Evolutionary conservation across 1,140 invertebrate genomes (phyloP), one percentile per base, ranked within the genome.

Genomic region (Drosophila persimilis): DNA sequence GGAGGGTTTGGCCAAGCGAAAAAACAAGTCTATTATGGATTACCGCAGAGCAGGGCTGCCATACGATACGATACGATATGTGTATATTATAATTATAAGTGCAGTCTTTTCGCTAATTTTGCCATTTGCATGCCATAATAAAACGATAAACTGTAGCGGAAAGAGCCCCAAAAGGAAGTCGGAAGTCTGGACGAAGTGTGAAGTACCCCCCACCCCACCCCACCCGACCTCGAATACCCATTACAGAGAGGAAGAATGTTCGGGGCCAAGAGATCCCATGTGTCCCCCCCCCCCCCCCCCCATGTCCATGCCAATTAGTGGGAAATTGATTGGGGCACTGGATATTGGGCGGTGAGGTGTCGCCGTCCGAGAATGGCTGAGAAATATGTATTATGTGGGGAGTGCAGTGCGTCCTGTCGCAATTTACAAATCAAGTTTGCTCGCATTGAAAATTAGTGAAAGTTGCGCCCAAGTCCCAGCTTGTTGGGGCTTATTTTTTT

Each of bases 91-190:
- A 83, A 83, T 83, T 83, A 77, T 72, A 83, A 52, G 66, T 73
- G 41, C 51, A 67, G 67, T 69, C 48, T 69, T 57, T 69, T 69
- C 56, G 71, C 78, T 78, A 81, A 88, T 86, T 88, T 83, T 88
- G 59, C 78, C 78, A 86, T 88, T 86, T 86, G 81, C 84, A 74
- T 86, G 78, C 71, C 59, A 65, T 66, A 85, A 81, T 86, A 81
- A 70, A 85, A 56, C 70, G 52, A 78, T 85, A 81, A 86, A 75
- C 62, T 67, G 50, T 61, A 50, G 57, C 69, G 63, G 47, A 77
- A 83, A 55, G 51, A 39, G 11, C 35, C 64, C 61, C 46, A 58
- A 58, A 45, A 74, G 52, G 64, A 69, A 69, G 63, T 67, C 31
- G 65, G 20, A 26, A 67, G 24, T 41, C 24, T 50, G 24, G 39